Conservation (phyloP, 2,888 invertebrate species). For the Acronicta psi region DNA sequence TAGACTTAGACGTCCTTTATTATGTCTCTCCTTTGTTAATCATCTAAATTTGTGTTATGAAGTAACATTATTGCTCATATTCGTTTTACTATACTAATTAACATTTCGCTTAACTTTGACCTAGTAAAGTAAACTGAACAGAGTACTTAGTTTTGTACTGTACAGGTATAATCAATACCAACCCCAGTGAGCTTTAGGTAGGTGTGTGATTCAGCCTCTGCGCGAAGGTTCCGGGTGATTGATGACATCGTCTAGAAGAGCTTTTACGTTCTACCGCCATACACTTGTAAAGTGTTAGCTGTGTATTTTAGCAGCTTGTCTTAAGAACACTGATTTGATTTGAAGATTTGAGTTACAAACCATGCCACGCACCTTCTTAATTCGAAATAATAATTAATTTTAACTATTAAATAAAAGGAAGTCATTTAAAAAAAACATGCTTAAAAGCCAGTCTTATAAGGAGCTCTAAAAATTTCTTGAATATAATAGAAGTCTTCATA, state of each 20-base stretch:
- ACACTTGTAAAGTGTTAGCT: not conserved
- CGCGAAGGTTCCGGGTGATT: constrained; percentile 35
- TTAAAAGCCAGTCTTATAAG: too few species aligned
- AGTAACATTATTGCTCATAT: not conserved
- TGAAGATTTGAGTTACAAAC: too few species aligned
- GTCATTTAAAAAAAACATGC: too few species aligned
- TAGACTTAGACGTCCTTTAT: constrained; percentile 24
- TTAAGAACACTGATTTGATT: too few species aligned
- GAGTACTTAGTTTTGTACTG: constrained; percentile 8
- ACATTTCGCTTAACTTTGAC: not conserved
- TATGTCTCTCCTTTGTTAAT: constrained; percentile 21
- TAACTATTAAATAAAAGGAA: too few species aligned
- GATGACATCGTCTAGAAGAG: constrained; percentile 38
- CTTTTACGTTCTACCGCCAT: constrained; percentile 23
- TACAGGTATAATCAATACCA: constrained; percentile 38
- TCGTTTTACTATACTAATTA: not conserved
- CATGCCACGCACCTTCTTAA: too few species aligned
- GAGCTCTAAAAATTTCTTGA: too few species aligned
- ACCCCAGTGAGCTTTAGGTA: constrained; percentile 37
- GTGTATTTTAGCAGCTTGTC: not conserved
- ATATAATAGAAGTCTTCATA: too few species aligned
- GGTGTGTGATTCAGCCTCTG: constrained; percentile 34
- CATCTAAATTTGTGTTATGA: too few species aligned
- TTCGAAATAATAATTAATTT: too few species aligned
- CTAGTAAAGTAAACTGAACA: constrained; percentile 10